phyloP scores from a whole-genome alignment of 2,797 vertebrate genomes.

The Pterois miles region DNA sequence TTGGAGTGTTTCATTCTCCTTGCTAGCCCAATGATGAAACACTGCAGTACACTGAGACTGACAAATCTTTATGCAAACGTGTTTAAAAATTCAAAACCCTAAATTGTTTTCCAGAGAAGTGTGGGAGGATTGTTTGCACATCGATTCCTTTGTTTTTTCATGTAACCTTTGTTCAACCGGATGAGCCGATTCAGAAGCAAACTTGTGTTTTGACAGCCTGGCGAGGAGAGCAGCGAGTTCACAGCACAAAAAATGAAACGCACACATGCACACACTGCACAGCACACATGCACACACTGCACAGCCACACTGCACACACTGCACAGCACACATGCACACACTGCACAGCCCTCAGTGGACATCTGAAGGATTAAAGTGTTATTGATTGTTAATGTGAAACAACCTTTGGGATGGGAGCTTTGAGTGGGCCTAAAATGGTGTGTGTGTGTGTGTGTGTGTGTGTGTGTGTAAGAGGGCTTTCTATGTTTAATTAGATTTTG shows the following conservation, averaged over 20 bases:
- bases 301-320: background rate
- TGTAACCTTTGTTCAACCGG: background rate
- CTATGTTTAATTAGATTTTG: slow-evolving; percentile 22
- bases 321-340: background rate
- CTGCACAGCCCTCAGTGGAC: slow-evolving; percentile 1
- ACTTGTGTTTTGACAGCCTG: background rate
- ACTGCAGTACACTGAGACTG: background rate
- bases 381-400: slow-evolving; percentile 36
- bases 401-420: slow-evolving; percentile 13
- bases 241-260: background rate
- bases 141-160: background rate
- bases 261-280: background rate
- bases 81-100: slow-evolving; percentile 1
- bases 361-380: slow-evolving; percentile 36
- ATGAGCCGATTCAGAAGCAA: background rate
- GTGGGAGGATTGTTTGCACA: background rate
- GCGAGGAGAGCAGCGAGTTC: background rate
- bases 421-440: slow-evolving; percentile 2
- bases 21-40: slow-evolving; percentile 8
- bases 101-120: background rate
- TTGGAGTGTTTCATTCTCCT: background rate
- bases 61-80: slow-evolving; percentile 4
- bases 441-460: slow-evolving; percentile 2
- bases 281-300: background rate
- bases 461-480: slow-evolving; percentile 3